These are phyloP conservation scores for Darevskia mixta DNA, from an alignment of 2,797 vertebrate genomes.

Conservation along the genomic window DNA sequence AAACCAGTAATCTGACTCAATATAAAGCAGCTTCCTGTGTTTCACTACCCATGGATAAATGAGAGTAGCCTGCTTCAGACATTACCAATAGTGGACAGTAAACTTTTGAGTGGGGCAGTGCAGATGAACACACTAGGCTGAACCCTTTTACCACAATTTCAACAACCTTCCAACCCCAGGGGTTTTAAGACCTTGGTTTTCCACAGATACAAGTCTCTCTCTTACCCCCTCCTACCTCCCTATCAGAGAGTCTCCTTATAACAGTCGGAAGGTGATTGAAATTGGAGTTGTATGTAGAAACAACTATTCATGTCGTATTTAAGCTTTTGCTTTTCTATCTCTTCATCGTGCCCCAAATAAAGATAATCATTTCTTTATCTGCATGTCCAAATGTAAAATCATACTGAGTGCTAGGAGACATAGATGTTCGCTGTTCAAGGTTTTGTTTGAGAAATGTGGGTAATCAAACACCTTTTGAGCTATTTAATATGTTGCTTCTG, in stretches of 20 bases:
- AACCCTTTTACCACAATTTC: too few species aligned
- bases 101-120: not conserved
- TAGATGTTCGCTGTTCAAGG: constrained; percentile 11
- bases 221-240: too few species aligned
- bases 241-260: too few species aligned
- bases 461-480: constrained; percentile 29
- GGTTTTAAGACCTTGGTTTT: too few species aligned
- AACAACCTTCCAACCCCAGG: too few species aligned
- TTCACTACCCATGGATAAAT: not conserved
- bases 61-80: not conserved
- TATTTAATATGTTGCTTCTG: constrained; percentile 24
- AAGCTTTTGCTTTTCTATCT: not conserved
- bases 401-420: not conserved
- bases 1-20: not conserved
- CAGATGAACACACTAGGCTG: not conserved
- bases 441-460: not conserved
- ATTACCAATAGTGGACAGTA: not conserved
- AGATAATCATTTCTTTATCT: constrained; percentile 46
- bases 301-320: not conserved
- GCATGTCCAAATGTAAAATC: constrained; percentile 49
- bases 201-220: too few species aligned
- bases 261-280: too few species aligned
- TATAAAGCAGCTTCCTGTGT: not conserved
- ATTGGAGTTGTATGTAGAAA: not conserved
- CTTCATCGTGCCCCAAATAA: constrained; percentile 50